Conservation (phyloP, 2,888 invertebrate species). For the Meteorus cinctellus region DNA sequence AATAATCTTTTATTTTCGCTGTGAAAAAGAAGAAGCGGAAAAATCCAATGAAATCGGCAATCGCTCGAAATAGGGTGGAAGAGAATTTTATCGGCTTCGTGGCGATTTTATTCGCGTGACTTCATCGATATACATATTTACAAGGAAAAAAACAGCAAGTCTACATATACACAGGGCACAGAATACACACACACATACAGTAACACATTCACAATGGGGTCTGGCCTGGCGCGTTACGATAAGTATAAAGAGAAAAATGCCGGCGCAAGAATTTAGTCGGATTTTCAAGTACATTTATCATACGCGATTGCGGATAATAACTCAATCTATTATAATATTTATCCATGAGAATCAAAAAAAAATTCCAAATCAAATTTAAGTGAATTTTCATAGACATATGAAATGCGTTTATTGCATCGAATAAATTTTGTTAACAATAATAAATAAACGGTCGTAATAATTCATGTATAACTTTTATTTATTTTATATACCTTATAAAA, state of each 20-base stretch:
- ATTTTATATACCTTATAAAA: slow-evolving; percentile 60
- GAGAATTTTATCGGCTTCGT: slow-evolving; percentile 36
- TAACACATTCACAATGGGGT: background rate
- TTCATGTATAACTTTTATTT: background rate
- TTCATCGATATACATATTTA: slow-evolving; percentile 34
- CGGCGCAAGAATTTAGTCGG: background rate
- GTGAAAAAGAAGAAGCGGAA: slow-evolving; percentile 25
- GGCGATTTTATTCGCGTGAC: slow-evolving; percentile 30
- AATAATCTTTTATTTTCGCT: slow-evolving; percentile 15
- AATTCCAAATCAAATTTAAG: background rate
- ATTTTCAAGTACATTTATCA: slow-evolving; percentile 1
- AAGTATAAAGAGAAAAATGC: background rate
- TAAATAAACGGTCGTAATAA: background rate
- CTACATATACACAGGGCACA: background rate
- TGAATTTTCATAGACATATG: no score
- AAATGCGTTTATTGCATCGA: no score
- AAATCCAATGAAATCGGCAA: slow-evolving; percentile 32
- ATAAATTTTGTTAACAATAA: no score
- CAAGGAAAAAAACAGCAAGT: background rate
- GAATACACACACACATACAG: background rate
- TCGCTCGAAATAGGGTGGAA: slow-evolving; percentile 18
- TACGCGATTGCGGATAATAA: background rate
- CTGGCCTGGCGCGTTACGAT: background rate
- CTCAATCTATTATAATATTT: slow-evolving; percentile 19
- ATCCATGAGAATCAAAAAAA: background rate